Percentiles rank a stretch among this genome's conserved stretches.
Conservation (phyloP, 2,113 vertebrate species). For the Elephas maximus region DNA sequence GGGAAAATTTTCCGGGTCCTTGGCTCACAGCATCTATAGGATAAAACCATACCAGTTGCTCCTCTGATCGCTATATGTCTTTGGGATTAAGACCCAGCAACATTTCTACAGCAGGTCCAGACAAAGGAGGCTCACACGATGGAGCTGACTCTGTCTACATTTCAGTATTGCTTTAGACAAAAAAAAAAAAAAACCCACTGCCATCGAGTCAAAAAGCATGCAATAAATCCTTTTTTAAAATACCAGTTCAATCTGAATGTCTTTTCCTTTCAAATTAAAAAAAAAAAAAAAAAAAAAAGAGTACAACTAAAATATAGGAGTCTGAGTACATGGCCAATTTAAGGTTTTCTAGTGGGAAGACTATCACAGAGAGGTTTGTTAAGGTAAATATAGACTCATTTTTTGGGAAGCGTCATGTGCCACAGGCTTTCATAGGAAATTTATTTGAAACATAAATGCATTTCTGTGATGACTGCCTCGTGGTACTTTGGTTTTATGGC, state of each 20-base stretch:
- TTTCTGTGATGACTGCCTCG: slow-evolving; percentile 9
- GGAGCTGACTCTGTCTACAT: neutral
- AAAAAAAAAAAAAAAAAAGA: neutral
- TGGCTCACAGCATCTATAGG: neutral
- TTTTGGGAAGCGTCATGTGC: neutral
- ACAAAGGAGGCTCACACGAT: neutral
- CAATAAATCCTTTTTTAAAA: neutral
- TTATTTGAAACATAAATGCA: neutral
- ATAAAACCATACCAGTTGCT: neutral
- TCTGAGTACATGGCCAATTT: neutral
- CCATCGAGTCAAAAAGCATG: too few species aligned
- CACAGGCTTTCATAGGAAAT: neutral
- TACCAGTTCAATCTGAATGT: neutral
- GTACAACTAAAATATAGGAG: neutral
- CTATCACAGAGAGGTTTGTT: neutral
- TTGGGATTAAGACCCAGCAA: neutral
- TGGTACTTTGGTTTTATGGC: slow-evolving; percentile 39
- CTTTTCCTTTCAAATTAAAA: slow-evolving; percentile 20
- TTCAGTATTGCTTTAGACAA: neutral
- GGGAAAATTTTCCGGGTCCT: neutral
- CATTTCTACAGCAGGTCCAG: neutral
- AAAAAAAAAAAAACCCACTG: neutral
- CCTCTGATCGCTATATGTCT: neutral
- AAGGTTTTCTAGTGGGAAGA: neutral
- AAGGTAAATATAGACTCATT: neutral